These are phyloP conservation scores for Aspidiotus rigidus DNA, from an alignment of 2,888 invertebrate genomes.

Conservation along the genomic window DNA sequence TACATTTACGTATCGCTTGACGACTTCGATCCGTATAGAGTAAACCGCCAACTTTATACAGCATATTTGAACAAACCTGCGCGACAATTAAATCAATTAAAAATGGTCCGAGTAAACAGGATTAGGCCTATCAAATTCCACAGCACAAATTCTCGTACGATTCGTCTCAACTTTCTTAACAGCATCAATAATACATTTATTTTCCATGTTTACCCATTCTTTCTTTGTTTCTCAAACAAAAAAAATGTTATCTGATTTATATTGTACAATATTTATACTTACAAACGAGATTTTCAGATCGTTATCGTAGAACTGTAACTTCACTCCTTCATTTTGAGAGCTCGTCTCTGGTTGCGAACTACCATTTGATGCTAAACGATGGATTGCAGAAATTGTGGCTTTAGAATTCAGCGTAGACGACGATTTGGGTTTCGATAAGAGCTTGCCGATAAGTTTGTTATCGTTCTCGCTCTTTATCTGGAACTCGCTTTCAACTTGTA, in stretches of 20 bases:
- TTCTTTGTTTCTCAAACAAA: too few species aligned
- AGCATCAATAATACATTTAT: too few species aligned
- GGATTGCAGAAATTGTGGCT: not conserved
- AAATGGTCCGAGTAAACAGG: not conserved
- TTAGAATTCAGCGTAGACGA: conserved; percentile 7
- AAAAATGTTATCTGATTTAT: not conserved
- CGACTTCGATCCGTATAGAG: conserved; percentile 26
- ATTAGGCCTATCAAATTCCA: not conserved
- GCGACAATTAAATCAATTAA: not conserved
- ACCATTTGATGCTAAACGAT: not conserved
- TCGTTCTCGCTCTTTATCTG: not conserved
- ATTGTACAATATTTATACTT: conserved; percentile 8
- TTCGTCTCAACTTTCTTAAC: not conserved
- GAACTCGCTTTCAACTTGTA: not conserved
- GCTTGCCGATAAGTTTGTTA: conserved; percentile 5
- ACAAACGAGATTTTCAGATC: conserved; percentile 27
- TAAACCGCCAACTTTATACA: conserved; percentile 29
- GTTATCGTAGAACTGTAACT: conserved; percentile 14
- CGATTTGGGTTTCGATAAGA: not conserved
- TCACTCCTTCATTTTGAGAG: conserved; percentile 3
- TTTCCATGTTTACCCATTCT: too few species aligned
- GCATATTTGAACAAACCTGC: conserved; percentile 25
- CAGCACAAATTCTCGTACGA: not conserved
- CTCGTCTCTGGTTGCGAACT: not conserved
- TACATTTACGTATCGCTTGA: conserved; percentile 27